phyloP scores from a whole-genome alignment of 2,888 invertebrate species.

The Eremobia ochroleuca region DNA sequence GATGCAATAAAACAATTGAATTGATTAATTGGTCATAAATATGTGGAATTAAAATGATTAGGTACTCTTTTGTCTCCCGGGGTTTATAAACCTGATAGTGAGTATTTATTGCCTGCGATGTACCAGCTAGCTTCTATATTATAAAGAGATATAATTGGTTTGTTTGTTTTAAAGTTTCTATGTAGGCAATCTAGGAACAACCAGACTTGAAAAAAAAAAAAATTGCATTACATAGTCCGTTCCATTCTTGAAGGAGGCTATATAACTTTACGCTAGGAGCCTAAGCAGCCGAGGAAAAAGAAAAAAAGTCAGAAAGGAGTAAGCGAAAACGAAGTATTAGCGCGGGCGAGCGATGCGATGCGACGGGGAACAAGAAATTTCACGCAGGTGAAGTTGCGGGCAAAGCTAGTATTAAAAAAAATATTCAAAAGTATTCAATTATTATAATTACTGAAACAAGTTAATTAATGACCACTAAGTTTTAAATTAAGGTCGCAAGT shows the following conservation, averaged over 20 bases:
- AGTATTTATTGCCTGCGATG: conserved; percentile 10
- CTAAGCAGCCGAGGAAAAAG: background rate
- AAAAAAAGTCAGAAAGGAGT: background rate
- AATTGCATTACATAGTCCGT: background rate
- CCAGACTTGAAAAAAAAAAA: background rate
- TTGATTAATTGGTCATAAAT: conserved; percentile 25
- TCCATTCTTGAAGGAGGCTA: background rate
- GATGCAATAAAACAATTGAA: conserved; percentile 14
- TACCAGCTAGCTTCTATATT: background rate
- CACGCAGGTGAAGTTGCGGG: background rate
- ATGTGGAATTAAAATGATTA: conserved; percentile 28
- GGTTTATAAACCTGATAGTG: conserved; percentile 42
- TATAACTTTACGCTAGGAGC: background rate
- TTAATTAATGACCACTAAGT: conserved; percentile 22
- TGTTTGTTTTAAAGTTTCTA: background rate
- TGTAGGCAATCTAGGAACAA: background rate
- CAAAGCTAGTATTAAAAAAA: background rate
- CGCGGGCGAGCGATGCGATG: too few relatives aligned
- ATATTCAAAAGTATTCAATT: conserved; percentile 3
- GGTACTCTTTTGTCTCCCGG: conserved; percentile 4
- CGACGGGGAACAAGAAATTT: background rate
- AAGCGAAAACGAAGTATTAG: background rate
- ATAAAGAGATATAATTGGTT: background rate
- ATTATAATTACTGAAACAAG: conserved; percentile 5
- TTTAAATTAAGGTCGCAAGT: conserved; percentile 33